A percentile compares a stretch with the other conserved stretches of the same genome.
phyloP scores from a whole-genome alignment of 23 tunicate genomes.

The Ascidia mentula region DNA sequence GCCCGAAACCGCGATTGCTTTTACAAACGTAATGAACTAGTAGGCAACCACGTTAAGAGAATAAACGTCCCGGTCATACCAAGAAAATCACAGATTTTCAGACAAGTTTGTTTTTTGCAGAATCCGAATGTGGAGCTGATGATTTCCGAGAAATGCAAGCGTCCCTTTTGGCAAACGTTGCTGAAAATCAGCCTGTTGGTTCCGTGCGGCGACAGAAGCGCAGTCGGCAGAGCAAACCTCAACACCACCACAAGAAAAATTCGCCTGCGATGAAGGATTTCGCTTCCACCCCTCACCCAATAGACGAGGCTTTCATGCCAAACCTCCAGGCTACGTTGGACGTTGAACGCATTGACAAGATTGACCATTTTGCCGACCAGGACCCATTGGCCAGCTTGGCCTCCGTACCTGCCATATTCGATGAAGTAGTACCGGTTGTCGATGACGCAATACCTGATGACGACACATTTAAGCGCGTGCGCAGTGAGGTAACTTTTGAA shows the following conservation, averaged over 20 bases:
- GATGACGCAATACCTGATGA: neutral
- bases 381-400: neutral
- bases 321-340: neutral
- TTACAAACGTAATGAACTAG: conserved; percentile 71
- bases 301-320: neutral
- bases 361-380: neutral
- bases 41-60: too few relatives aligned
- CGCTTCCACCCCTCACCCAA: neutral
- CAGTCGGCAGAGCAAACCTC: too few relatives aligned
- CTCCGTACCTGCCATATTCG: neutral
- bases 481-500: neutral
- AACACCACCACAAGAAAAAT: neutral
- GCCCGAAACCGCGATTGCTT: conserved; percentile 81
- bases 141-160: conserved; percentile 11
- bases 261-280: neutral
- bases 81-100: neutral
- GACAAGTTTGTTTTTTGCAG: neutral
- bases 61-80: too few relatives aligned
- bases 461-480: neutral
- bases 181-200: neutral
- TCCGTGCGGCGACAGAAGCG: neutral
- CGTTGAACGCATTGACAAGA: neutral
- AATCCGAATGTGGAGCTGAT: conserved; percentile 8
- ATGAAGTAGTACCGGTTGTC: neutral
- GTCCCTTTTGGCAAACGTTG: neutral